Conservation (phyloP, 2,888 invertebrate genomes). For the Plusia festucae region DNA sequence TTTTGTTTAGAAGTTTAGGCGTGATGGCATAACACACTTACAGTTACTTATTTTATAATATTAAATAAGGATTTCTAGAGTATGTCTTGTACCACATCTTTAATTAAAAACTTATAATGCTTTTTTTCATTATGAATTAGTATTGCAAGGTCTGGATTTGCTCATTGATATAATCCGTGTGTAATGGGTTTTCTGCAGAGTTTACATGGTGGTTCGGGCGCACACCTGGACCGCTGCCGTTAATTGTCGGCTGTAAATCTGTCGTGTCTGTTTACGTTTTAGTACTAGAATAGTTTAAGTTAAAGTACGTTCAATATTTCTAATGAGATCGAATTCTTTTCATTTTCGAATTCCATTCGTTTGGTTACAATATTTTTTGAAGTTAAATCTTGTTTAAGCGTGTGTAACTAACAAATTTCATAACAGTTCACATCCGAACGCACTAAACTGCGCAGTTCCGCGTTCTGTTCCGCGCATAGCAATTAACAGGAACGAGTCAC, state of each 20-base stretch:
- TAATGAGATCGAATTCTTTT: slow-evolving; percentile 12
- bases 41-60: too few species aligned
- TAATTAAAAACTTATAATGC: too few species aligned
- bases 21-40: too few species aligned
- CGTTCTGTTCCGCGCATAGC: slow-evolving; percentile 34
- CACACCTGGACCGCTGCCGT: slow-evolving; percentile 45
- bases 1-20: too few species aligned
- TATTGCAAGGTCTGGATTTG: background rate
- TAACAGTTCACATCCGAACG: background rate
- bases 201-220: slow-evolving; percentile 14
- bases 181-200: slow-evolving; percentile 14
- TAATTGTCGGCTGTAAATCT: slow-evolving; percentile 57
- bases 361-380: too few species aligned
- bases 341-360: background rate
- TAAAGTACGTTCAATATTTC: slow-evolving; percentile 16
- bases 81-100: too few species aligned
- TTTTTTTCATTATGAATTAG: background rate
- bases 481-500: slow-evolving; percentile 48
- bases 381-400: too few species aligned
- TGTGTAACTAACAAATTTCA: background rate
- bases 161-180: background rate
- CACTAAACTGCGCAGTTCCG: slow-evolving; percentile 40
- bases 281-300: slow-evolving; percentile 11
- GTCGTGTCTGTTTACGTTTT: slow-evolving; percentile 40
- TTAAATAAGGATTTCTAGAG: too few species aligned